Conservation (phyloP, 1,140 invertebrate species). For the Acromyrmex charruanus region DNA sequence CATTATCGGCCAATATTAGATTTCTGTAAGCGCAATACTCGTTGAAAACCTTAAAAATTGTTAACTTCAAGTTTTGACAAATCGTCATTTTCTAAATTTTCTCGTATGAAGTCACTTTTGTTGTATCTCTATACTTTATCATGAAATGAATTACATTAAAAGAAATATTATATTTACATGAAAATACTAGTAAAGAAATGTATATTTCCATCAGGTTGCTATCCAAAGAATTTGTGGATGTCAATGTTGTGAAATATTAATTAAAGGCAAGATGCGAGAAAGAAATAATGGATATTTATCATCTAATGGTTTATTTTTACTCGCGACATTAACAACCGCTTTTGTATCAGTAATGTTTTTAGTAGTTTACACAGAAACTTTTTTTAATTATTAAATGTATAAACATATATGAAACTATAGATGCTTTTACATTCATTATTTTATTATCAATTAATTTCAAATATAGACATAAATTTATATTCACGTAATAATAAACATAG, state of each 20-base stretch:
- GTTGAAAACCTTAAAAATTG: neutral
- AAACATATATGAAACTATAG: too few relatives aligned
- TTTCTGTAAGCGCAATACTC: neutral
- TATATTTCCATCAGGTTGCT: neutral
- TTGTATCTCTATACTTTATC: neutral
- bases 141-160: constrained; percentile 2
- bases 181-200: neutral
- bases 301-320: neutral
- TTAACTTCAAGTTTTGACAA: neutral
- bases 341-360: neutral
- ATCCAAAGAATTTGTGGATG: neutral
- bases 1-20: too few relatives aligned
- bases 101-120: neutral
- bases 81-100: neutral
- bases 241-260: neutral
- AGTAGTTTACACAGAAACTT: neutral
- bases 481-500: neutral
- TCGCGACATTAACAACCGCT: neutral
- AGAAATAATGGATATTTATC: neutral
- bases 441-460: neutral
- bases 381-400: neutral
- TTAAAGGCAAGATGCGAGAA: neutral
- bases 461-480: neutral
- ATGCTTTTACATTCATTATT: neutral
- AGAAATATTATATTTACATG: neutral